Percentiles rank a stretch among this genome's conserved stretches.
Conservation (phyloP, 2,888 invertebrate genomes). For the Pollenia labialis region DNA sequence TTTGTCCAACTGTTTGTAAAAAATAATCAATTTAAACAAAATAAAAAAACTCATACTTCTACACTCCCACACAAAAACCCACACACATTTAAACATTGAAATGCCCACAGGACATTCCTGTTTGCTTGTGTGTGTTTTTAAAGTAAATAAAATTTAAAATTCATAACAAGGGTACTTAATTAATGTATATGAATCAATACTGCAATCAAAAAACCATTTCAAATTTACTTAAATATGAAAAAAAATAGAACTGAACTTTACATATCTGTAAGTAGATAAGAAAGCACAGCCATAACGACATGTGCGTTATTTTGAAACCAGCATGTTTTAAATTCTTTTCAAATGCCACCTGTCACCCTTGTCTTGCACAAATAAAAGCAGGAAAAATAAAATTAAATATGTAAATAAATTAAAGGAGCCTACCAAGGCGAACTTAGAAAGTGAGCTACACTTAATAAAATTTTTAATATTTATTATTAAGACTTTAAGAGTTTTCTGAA, state of each 20-base stretch:
- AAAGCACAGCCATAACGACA: background rate
- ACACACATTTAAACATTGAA: background rate
- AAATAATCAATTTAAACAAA: no score
- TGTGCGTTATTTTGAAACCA: background rate
- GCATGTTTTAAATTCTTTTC: conserved; percentile 54
- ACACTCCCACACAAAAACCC: no score
- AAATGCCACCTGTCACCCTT: conserved; percentile 70
- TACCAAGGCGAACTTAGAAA: background rate
- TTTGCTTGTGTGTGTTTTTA: conserved; percentile 28
- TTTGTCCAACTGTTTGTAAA: no score
- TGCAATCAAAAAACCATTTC: conserved; percentile 71
- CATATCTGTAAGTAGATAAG: conserved; percentile 25
- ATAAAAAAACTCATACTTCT: no score
- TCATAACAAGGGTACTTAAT: conserved; percentile 73
- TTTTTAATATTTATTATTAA: no score
- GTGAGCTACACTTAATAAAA: background rate
- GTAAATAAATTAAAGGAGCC: background rate
- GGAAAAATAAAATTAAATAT: conserved; percentile 15
- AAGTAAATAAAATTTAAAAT: conserved; percentile 69
- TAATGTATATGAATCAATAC: conserved; percentile 71
- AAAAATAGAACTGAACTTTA: background rate
- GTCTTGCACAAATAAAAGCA: conserved; percentile 16
- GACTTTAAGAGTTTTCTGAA: no score
- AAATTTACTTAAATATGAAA: conserved; percentile 59
- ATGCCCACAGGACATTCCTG: background rate